Evolutionary conservation across 2,888 invertebrate species (phyloP).

Genomic region (Orgyia antiqua): DNA sequence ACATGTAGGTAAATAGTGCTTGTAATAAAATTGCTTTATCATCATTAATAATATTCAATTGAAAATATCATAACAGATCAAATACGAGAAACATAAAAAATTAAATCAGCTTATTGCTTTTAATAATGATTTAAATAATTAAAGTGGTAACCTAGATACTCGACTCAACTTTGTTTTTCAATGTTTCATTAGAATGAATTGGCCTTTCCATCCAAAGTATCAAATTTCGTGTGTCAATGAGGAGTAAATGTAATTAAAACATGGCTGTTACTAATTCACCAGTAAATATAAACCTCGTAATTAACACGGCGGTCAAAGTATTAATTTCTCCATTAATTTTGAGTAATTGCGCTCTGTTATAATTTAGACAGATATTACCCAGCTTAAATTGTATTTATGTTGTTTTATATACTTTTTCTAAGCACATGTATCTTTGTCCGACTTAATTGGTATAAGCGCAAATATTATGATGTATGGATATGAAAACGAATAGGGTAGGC

Average conservation of each 20-base stretch:
- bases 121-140: no score
- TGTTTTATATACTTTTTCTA: constrained; percentile 44
- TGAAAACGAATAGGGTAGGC: constrained; percentile 55
- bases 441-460: constrained; percentile 60
- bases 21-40: no score
- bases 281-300: constrained; percentile 65
- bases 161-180: constrained; percentile 4
- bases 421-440: constrained; percentile 51
- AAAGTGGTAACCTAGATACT: neutral
- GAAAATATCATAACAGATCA: no score
- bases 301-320: constrained; percentile 73
- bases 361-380: constrained; percentile 65
- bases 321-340: constrained; percentile 75
- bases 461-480: constrained; percentile 59
- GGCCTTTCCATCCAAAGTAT: constrained; percentile 16
- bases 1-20: no score
- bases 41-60: no score
- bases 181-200: constrained; percentile 16
- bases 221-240: constrained; percentile 21
- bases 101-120: no score
- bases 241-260: constrained; percentile 38
- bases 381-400: constrained; percentile 68
- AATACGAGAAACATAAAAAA: no score
- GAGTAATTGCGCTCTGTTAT: constrained; percentile 66
- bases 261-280: constrained; percentile 39